Base-by-base conservation (phyloP, 2,888 invertebrate genomes). In the Amiota minor region DNA sequence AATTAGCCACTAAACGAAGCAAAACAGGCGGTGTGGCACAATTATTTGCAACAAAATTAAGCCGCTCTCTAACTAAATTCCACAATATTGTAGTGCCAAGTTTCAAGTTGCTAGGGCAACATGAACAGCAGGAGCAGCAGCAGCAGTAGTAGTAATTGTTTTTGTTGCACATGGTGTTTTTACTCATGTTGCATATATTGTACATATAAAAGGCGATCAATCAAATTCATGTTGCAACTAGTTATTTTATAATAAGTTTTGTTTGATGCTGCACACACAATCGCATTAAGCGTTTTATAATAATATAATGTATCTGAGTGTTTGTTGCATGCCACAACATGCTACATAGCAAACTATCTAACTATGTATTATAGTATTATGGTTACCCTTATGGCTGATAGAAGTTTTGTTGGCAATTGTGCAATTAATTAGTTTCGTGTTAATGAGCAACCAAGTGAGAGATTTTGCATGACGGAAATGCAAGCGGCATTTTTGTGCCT, bases 381-480 rank as follows among this genome's bases (percentile, higher is more conserved):
- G 23, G 23, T 35, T 64, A 64, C 72, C 83, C 83, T 77, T 80
- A 80, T 83, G 73, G 85, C 80, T 83, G 35, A 2, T 35, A 6
- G 2, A 35, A 35, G 35, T 86, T 84, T 80, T 84, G 80, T 77
- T 84, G 35, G 84, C 64, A 83, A 83, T 83, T 81, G 83, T 76
- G 81, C 83, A 86, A 83, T 83, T 83, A 83, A 86, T 86, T 84
- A 86, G 85, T 79, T 86, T 86, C 86, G 83, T 83, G 83, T 86
- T 83, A 83, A 86, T 83, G 83, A 83, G 83, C 35, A 8, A 35
- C 35, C 35, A 35, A 35, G 35, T 35, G 35, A 35, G 35, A 35
- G 35, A 12, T 50, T 59, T 59, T 59, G 20, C n/a, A 18, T 16
- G 18, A 53, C 50, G 67, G 67, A 68, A 68, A 23, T n/a, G 35